These are phyloP conservation scores for Pyrochroa serraticornis DNA, from an alignment of 2,888 invertebrate genomes.

Conservation along the genomic window DNA sequence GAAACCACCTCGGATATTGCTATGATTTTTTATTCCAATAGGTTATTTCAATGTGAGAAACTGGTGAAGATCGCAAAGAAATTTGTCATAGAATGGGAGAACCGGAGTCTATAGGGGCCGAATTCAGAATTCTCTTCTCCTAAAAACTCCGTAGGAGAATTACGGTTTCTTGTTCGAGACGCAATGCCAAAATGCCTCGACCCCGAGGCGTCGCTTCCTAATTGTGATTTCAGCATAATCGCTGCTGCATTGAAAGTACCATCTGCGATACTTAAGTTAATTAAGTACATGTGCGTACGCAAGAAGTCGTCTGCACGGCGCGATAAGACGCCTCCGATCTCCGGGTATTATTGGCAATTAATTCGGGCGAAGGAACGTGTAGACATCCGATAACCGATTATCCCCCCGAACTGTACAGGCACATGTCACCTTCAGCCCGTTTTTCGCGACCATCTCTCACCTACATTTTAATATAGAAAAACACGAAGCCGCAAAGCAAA, in stretches of 20 bases:
- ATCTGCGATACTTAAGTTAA: conserved; percentile 22
- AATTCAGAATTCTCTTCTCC: too few relatives aligned
- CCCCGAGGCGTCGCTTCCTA: conserved; percentile 7
- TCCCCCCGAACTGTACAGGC: background rate
- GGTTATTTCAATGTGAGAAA: too few relatives aligned
- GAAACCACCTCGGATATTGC: too few relatives aligned
- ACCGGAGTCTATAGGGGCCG: too few relatives aligned
- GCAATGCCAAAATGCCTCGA: conserved; percentile 6
- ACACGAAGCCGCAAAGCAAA: background rate
- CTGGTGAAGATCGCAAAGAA: too few relatives aligned
- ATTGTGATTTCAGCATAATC: conserved; percentile 14
- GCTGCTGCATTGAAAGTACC: conserved; percentile 24
- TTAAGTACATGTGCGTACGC: conserved; percentile 19
- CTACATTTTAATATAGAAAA: background rate
- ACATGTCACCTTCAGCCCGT: background rate
- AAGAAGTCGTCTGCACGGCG: conserved; percentile 14
- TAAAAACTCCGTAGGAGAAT: too few relatives aligned
- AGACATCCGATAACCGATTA: background rate
- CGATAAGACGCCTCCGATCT: conserved; percentile 12
- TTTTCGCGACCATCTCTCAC: background rate
- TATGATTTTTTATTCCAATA: too few relatives aligned
- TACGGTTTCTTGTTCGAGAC: too few relatives aligned
- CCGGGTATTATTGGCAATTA: conserved; percentile 21
- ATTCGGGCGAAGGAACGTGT: conserved; percentile 8
- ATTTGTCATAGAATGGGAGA: too few relatives aligned